Base-by-base conservation (phyloP, 2,888 invertebrate genomes). In the Epiblema foenella region DNA sequence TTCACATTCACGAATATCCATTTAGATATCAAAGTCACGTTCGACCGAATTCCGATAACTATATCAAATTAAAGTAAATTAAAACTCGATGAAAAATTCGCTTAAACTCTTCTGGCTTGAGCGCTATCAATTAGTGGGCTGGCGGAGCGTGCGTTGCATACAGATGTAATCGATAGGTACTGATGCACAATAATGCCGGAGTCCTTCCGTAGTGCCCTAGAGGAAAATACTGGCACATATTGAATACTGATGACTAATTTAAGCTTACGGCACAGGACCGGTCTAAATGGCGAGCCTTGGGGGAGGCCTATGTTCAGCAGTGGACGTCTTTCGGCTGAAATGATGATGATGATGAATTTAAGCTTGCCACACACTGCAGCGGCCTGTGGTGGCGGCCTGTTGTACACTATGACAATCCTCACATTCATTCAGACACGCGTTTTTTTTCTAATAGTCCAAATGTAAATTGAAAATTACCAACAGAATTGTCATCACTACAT, bases 61-160 rank as follows among this genome's bases (percentile, higher is more conserved):
- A 60, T 71, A 56, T 54, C 70, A 60, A 71, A 71, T 71, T 71
- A 60, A 62, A 66, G 37, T 66, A 60, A 66, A 71, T 71, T 71
- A 71, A 71, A 65, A 71, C 60, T 62, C 66, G 56, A 66, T 66
- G 66, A 71, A 71, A 71, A 71, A 71, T 71, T 66, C 66, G 62
- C 60, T 71, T 56, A 56, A 60, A 56, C 56, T 46, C 54, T 59
- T 63, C 59, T 49, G 60, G 66, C 66, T 66, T 66, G 56, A 66
- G 56, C 56, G 66, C 65, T 56, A 62, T 66, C 70, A 71, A 71
- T 71, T 71, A 71, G 65, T 15, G 39, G 42, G 46, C 46, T 37
- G 42, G 51, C 15, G 64, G 46, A 59, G 46, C 70, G 70, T 42
- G 59, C n/a, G 17, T 42, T 66, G 70, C 59, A 71, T 71, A 51